Base-by-base conservation (phyloP, 2,113 vertebrate species). In the Fulmarus glacialis region DNA sequence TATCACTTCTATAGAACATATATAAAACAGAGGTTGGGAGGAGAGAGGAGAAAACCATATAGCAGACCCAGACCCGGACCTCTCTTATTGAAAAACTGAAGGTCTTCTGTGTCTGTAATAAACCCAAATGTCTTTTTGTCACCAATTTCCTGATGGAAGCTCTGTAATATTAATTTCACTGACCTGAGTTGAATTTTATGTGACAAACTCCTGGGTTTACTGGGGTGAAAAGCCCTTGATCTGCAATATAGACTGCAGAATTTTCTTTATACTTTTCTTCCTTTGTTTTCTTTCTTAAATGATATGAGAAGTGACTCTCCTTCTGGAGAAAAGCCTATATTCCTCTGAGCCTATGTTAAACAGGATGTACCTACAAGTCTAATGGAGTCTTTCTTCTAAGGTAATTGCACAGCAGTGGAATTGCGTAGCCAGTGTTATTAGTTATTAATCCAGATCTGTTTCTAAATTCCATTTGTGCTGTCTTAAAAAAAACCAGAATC, bases 61-160 rank as follows among this genome's bases (percentile, higher is more conserved):
- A 73, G 8, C 7, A 53, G 15, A 73, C 2, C 2, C 11, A 56
- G 23, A 62, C 5, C 6, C 21, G 62, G 9, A 59, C 1, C 1
- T 64, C 4, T 78, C 12, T 18, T 74, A 4, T 1, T 45, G 27
- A 55, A 74, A 82, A 73, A 27, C 5, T 14, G 30, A 73, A 66
- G 5, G 3, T 74, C 15, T 78, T 75, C n/a, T 17, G 3, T 43
- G 24, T 27, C 19, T 89, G 3, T 52, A 40, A 64, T 59, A 50
- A 59, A 74, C 40, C 2, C 0, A 8, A 73, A 52, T 12, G 15
- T 1, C 9, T 47, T 16, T 55, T 75, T 64, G 4, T 50, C 60
- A 19, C 8, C 8, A 29, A 1, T 50, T 81, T 73, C 23, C 52
- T 79, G 2, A 59, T 47, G 8, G 6, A 40, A 79, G 4, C 6